These are phyloP conservation scores for Coendou prehensilis DNA, from an alignment of 2,797 vertebrate species.

Conservation along the genomic window DNA sequence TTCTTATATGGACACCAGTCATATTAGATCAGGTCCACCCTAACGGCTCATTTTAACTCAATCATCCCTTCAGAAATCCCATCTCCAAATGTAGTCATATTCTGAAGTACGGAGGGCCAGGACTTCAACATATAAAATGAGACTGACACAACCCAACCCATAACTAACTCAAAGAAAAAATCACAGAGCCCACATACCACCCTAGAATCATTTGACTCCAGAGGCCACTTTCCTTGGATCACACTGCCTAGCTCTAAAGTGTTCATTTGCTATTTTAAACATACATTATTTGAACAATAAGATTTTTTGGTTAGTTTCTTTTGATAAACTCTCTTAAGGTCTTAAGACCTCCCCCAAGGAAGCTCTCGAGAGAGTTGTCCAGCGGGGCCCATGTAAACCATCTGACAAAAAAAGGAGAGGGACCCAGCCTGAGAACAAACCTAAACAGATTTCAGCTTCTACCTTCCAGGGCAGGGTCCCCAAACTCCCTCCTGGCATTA, in stretches of 20 bases:
- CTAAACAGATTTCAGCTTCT: background rate
- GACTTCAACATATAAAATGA: background rate
- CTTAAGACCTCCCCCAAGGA: background rate
- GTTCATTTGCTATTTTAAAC: conserved; percentile 36
- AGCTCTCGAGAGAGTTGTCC: background rate
- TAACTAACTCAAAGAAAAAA: conserved; percentile 51
- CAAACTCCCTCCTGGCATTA: background rate
- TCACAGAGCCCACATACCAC: conserved; percentile 27
- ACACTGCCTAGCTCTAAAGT: conserved; percentile 9
- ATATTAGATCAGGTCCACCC: background rate
- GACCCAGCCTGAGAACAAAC: background rate
- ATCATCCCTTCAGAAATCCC: conserved; percentile 16
- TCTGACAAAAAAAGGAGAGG: background rate
- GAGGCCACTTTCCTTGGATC: conserved; percentile 48
- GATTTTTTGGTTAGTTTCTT: conserved; percentile 40
- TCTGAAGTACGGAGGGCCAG: background rate
- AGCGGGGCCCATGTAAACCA: background rate
- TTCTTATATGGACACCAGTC: conserved; percentile 22
- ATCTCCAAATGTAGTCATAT: conserved; percentile 22
- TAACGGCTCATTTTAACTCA: background rate
- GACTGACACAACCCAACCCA: background rate
- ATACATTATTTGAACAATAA: conserved; percentile 59
- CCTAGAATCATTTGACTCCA: conserved; percentile 51
- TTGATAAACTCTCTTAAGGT: conserved; percentile 46
- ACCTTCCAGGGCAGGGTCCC: background rate